Percentiles rank a stretch among this genome's conserved stretches.
These are phyloP conservation scores for Himalopsyche tibetana DNA, from an alignment of 2,888 invertebrate genomes.

Conservation along the genomic window DNA sequence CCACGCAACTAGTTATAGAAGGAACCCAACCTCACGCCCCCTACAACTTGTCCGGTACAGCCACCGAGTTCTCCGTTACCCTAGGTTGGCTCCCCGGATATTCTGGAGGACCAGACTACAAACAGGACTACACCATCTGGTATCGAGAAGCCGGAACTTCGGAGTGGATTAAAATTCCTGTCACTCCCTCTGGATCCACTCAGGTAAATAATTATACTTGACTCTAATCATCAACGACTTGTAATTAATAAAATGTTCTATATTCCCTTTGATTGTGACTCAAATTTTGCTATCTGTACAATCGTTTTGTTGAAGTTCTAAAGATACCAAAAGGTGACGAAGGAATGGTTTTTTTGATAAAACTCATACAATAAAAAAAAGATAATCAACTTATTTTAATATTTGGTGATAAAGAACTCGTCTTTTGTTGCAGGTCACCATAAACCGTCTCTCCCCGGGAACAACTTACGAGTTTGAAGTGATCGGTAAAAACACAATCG, in stretches of 20 bases:
- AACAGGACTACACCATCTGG: constrained; percentile 97
- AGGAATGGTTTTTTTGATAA: too few relatives aligned
- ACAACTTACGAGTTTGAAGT: constrained; percentile 98
- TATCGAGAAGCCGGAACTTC: constrained; percentile 91
- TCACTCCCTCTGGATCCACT: constrained; percentile 94
- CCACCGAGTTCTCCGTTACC: constrained; percentile 93
- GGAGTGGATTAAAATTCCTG: constrained; percentile 95
- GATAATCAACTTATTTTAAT: too few relatives aligned
- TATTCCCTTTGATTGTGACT: too few relatives aligned
- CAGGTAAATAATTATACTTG: constrained; percentile 68
- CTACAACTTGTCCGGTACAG: constrained; percentile 93
- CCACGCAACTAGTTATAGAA: constrained; percentile 92
- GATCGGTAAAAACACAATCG: constrained; percentile 94
- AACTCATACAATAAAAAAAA: too few relatives aligned
- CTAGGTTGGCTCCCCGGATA: constrained; percentile 96
- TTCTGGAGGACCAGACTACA: constrained; percentile 95
- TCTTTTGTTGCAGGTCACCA: constrained; percentile 81
- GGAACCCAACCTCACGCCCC: constrained; percentile 98
- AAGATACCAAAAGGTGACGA: too few relatives aligned
- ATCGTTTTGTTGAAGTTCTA: too few relatives aligned
- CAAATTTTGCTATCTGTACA: too few relatives aligned
- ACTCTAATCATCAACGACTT: too few relatives aligned
- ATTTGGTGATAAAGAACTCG: constrained; percentile 69
- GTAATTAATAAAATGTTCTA: too few relatives aligned
- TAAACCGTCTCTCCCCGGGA: constrained; percentile 92